phyloP scores from a whole-genome alignment of 2,113 vertebrate genomes.

The Martes martes region DNA sequence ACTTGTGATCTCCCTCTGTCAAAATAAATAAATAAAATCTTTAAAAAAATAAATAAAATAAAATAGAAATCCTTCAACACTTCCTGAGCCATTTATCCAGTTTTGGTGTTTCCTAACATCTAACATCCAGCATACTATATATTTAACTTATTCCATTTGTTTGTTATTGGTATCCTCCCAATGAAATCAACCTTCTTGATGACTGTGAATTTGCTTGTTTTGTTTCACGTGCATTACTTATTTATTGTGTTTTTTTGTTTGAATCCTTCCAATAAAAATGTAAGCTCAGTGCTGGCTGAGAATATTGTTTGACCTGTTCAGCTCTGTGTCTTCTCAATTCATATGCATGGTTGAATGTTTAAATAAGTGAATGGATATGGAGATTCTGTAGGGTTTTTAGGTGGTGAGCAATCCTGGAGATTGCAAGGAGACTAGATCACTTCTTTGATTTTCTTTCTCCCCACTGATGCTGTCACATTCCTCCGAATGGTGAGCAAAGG shows the following conservation, averaged over 20 bases:
- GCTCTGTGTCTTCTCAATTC: not conserved
- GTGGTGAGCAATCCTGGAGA: not conserved
- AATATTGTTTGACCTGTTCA: not conserved
- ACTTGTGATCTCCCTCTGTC: too few species aligned
- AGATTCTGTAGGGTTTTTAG: not conserved
- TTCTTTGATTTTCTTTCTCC: not conserved
- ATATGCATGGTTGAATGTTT: not conserved
- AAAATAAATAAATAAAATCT: too few species aligned
- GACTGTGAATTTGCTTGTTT: not conserved
- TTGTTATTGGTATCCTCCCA: not conserved
- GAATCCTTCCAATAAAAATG: not conserved
- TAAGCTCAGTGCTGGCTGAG: not conserved
- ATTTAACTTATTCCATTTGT: not conserved
- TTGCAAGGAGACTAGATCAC: not conserved
- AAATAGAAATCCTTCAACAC: not conserved
- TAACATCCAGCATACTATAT: too few species aligned
- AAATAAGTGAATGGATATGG: not conserved
- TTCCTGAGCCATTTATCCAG: not conserved
- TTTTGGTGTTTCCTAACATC: not conserved
- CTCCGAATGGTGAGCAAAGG: not conserved
- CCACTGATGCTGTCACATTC: not conserved
- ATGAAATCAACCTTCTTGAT: not conserved
- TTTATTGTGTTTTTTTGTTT: not conserved
- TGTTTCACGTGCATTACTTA: not conserved
- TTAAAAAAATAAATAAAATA: not conserved